phyloP scores from a whole-genome alignment of 2,113 vertebrate genomes.

The Pycnonotus jocosus region DNA sequence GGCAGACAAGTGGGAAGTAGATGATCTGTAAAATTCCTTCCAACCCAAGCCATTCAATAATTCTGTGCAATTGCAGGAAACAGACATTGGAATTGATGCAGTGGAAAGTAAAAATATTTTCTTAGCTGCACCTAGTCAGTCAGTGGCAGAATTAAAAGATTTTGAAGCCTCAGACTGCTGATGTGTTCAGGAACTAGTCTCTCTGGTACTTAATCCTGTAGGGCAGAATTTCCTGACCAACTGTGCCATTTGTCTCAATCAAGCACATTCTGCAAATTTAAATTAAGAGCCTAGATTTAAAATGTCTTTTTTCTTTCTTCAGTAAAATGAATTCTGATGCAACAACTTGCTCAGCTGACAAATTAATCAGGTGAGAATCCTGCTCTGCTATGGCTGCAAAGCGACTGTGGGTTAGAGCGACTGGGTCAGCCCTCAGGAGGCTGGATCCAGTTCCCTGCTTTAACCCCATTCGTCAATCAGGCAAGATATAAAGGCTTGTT shows the following conservation, averaged over 20 bases:
- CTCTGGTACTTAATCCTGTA: neutral
- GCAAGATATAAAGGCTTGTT: neutral
- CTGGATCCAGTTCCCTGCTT: neutral
- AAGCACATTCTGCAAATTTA: neutral
- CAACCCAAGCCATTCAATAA: neutral
- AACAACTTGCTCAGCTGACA: neutral
- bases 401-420: neutral
- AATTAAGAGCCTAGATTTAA: neutral
- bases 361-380: neutral
- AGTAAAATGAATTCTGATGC: neutral
- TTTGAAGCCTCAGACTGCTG: neutral
- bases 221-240: neutral
- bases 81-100: neutral
- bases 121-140: rapidly evolving
- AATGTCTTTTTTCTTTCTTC: neutral
- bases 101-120: neutral
- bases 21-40: neutral
- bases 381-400: neutral
- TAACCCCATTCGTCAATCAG: neutral
- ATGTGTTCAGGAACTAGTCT: neutral
- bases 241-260: neutral
- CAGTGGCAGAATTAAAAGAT: neutral
- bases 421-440: neutral
- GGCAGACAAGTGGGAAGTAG: neutral
- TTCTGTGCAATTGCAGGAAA: neutral